Percentiles rank a stretch among this genome's conserved stretches.
Conservation (phyloP, 2,888 invertebrate genomes). For the Orthosia incerta region DNA sequence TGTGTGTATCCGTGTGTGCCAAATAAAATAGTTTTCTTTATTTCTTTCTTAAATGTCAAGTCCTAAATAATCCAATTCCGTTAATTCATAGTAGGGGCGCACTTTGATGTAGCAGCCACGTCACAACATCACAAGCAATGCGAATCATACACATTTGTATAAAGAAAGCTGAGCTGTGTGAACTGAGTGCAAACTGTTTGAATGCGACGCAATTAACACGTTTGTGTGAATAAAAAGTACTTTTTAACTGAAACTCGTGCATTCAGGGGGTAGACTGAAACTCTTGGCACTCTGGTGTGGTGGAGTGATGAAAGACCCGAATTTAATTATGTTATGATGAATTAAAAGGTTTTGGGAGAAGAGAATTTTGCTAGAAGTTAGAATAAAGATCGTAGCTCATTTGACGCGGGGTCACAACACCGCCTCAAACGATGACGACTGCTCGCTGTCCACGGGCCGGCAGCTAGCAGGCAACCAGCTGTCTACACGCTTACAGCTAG, state of each 20-base stretch:
- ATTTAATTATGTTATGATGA: conserved; percentile 33
- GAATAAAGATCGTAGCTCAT: too few relatives aligned
- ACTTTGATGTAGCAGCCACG: conserved; percentile 79
- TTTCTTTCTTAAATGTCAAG: too few relatives aligned
- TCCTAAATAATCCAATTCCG: conserved; percentile 17
- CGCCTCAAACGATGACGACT: too few relatives aligned
- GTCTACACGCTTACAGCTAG: too few relatives aligned
- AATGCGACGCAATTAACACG: conserved; percentile 74
- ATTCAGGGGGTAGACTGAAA: conserved; percentile 52
- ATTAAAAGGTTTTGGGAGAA: not conserved
- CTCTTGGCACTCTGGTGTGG: conserved; percentile 26
- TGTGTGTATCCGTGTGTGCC: too few relatives aligned
- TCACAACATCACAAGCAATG: conserved; percentile 71
- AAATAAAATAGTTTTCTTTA: too few relatives aligned
- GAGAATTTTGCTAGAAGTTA: not conserved
- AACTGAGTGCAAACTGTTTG: conserved; percentile 24
- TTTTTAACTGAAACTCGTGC: conserved; percentile 32
- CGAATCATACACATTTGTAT: conserved; percentile 82
- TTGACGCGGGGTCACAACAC: too few relatives aligned
- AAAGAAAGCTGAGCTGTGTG: conserved; percentile 67
- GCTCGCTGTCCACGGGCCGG: too few relatives aligned
- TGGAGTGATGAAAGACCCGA: conserved; percentile 8
- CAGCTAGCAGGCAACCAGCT: too few relatives aligned
- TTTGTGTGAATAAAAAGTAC: conserved; percentile 51
- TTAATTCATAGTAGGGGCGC: conserved; percentile 58